Conservation (phyloP, 64 coral and sea anemone species). For the Orbicella faveolata region DNA sequence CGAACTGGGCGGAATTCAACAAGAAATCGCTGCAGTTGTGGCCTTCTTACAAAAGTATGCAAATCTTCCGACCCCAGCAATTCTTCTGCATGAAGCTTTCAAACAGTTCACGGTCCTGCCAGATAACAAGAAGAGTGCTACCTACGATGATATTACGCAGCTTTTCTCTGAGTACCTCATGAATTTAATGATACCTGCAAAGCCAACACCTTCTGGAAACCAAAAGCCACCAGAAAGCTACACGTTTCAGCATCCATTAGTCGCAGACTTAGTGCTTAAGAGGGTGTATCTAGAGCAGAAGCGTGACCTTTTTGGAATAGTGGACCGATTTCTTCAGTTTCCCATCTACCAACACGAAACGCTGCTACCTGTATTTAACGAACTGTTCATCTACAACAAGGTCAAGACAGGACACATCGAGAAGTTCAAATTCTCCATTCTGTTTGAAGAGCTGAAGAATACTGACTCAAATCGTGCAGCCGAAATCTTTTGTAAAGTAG, state of each 20-base stretch:
- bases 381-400: conserved; percentile 59
- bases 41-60: conserved; percentile 65
- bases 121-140: conserved; percentile 13
- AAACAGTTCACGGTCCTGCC: conserved; percentile 15
- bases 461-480: conserved; percentile 34
- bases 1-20: conserved; percentile 36
- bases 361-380: conserved; percentile 2
- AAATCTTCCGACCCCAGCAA: conserved; percentile 49
- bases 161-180: conserved; percentile 47
- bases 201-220: not conserved
- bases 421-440: conserved; percentile 39
- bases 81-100: conserved; percentile 51
- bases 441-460: conserved; percentile 40
- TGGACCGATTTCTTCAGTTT: conserved; percentile 46
- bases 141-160: conserved; percentile 53
- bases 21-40: conserved; percentile 70
- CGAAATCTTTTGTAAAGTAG: conserved; percentile 37
- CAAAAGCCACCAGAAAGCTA: conserved; percentile 45
- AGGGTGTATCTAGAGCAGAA: conserved; percentile 34
- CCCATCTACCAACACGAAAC: conserved; percentile 31
- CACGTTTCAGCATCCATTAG: conserved; percentile 64
- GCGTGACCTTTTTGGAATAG: conserved; percentile 24
- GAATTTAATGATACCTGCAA: conserved; percentile 71
- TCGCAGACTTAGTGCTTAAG: conserved; percentile 67
- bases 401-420: not conserved